phyloP scores from a whole-genome alignment of 2,797 vertebrate genomes.

The Melanogrammus aeglefinus region DNA sequence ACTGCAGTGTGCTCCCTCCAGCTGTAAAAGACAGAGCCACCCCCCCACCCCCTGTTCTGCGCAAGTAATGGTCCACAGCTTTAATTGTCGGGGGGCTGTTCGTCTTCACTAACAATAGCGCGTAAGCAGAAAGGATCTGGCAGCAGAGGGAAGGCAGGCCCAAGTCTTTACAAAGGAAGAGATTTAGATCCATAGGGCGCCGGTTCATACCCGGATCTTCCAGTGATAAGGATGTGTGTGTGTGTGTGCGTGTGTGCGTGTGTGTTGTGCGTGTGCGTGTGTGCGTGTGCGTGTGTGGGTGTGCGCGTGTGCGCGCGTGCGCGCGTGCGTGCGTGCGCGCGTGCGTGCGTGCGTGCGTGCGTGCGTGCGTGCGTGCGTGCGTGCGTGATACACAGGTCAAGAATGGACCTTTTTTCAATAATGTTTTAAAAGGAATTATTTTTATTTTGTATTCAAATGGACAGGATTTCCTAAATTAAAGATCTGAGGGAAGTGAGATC shows the following conservation, averaged over 20 bases:
- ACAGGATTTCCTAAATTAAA: constrained; percentile 45
- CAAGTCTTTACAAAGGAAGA: constrained; percentile 70
- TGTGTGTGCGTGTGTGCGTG: constrained; percentile 58
- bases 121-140: constrained; percentile 63
- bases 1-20: constrained; percentile 52
- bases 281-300: constrained; percentile 52
- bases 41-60: constrained; percentile 49
- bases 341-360: constrained; percentile 55
- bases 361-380: constrained; percentile 55
- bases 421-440: constrained; percentile 47
- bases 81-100: constrained; percentile 77
- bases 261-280: constrained; percentile 53
- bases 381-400: constrained; percentile 45
- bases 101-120: constrained; percentile 80
- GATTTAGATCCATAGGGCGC: constrained; percentile 66
- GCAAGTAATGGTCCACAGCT: constrained; percentile 79
- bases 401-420: constrained; percentile 26
- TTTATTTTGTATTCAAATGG: constrained; percentile 38
- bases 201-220: constrained; percentile 59
- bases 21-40: constrained; percentile 65
- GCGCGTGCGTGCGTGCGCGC: constrained; percentile 52
- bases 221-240: constrained; percentile 58
- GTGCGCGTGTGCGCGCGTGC: constrained; percentile 37
- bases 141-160: constrained; percentile 62
- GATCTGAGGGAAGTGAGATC: constrained; percentile 37